Conservation (phyloP, 1,140 invertebrate species). For the Reticulitermes speratus region DNA sequence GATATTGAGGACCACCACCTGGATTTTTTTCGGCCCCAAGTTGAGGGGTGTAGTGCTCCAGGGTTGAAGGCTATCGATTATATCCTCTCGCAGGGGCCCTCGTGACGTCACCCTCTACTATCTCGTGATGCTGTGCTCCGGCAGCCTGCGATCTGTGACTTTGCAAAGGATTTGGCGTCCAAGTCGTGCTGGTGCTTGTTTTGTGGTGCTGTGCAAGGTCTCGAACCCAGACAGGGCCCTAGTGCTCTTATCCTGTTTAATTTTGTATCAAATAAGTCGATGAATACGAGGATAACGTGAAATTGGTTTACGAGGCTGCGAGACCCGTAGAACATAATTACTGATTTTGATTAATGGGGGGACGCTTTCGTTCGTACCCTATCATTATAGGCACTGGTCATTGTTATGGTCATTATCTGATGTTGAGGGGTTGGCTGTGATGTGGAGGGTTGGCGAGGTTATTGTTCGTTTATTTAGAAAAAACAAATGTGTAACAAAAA, state of each 20-base stretch:
- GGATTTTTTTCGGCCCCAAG: not conserved
- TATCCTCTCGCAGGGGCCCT: conserved; percentile 10
- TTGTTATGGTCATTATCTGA: not conserved
- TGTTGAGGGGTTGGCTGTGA: not conserved
- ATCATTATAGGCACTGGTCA: not conserved
- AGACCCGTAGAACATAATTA: not conserved
- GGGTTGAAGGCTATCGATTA: conserved; percentile 3
- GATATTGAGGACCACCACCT: not conserved
- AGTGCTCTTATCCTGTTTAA: not conserved
- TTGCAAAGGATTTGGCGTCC: not conserved
- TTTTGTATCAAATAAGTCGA: not conserved
- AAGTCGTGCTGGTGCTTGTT: not conserved
- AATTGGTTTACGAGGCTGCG: not conserved
- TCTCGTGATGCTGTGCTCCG: conserved; percentile 3
- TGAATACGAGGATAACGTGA: not conserved
- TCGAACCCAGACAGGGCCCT: not conserved
- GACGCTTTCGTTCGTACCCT: not conserved
- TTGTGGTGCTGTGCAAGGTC: not conserved
- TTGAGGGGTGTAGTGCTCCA: not conserved
- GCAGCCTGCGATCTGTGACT: not conserved
- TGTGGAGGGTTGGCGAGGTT: not conserved
- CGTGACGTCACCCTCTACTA: not conserved
- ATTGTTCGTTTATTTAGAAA: not conserved
- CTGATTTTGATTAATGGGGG: not conserved
- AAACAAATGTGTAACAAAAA: not conserved